These are phyloP conservation scores for Apostichopus californicus DNA, from an alignment of 35 echinoderm and acorn worm species.

Conservation along the genomic window DNA sequence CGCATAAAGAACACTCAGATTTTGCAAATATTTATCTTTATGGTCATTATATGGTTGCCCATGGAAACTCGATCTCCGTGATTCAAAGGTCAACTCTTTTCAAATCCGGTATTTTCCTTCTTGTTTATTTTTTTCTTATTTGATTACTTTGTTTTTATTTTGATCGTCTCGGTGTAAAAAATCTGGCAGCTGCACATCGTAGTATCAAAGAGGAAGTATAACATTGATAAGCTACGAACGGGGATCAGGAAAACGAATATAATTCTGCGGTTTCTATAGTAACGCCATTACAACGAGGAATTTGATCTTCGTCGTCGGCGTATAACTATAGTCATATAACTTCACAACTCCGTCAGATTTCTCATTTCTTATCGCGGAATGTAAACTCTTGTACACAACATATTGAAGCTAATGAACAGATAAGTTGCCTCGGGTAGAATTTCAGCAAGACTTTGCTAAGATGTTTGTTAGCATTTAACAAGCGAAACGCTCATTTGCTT, in stretches of 20 bases:
- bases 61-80: no score
- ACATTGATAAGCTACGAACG: neutral
- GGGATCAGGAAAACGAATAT: neutral
- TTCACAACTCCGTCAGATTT: neutral
- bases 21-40: no score
- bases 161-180: neutral
- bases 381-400: neutral
- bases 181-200: neutral
- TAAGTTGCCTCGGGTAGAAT: neutral
- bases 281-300: conserved; percentile 3
- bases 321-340: neutral
- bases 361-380: neutral
- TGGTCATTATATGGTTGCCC: no score
- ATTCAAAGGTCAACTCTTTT: no score
- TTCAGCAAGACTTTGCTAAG: no score
- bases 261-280: neutral
- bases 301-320: neutral
- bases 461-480: no score
- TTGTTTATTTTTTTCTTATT: no score
- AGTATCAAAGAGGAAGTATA: neutral
- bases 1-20: no score
- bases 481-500: no score
- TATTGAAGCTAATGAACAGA: neutral
- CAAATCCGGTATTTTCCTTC: no score
- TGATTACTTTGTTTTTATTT: no score